phyloP scores from a whole-genome alignment of 2,888 invertebrate species.

The Tipula lateralis region DNA sequence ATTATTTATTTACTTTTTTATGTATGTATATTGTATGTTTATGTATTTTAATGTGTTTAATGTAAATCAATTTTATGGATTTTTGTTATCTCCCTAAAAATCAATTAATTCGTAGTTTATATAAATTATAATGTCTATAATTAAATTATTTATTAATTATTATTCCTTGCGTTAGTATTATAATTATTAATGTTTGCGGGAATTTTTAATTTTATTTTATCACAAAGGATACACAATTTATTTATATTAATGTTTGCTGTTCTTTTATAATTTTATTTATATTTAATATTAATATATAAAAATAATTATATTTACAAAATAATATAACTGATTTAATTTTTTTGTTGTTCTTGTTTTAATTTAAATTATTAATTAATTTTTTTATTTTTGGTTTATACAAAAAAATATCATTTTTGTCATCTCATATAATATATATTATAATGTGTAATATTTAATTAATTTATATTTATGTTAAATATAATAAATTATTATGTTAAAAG shows the following conservation, averaged over 20 bases:
- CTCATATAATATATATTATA: background rate
- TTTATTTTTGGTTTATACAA: slow-evolving; percentile 2
- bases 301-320: slow-evolving; percentile 3
- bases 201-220: slow-evolving; percentile 12
- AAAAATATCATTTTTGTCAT: background rate
- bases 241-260: background rate
- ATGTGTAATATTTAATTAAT: background rate
- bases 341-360: background rate
- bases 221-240: slow-evolving; percentile 27
- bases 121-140: background rate
- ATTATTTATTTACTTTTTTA: background rate
- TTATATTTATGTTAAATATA: background rate
- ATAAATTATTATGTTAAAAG: slow-evolving; percentile 26
- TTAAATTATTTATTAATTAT: background rate
- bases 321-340: background rate
- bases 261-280: background rate
- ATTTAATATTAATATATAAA: background rate
- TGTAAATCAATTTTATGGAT: background rate
- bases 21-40: background rate
- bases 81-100: background rate
- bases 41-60: background rate
- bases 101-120: background rate
- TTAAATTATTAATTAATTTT: slow-evolving; percentile 16
- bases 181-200: background rate
- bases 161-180: background rate